Base-by-base conservation (phyloP, 2,113 vertebrate genomes). In the Tautogolabrus adspersus region DNA sequence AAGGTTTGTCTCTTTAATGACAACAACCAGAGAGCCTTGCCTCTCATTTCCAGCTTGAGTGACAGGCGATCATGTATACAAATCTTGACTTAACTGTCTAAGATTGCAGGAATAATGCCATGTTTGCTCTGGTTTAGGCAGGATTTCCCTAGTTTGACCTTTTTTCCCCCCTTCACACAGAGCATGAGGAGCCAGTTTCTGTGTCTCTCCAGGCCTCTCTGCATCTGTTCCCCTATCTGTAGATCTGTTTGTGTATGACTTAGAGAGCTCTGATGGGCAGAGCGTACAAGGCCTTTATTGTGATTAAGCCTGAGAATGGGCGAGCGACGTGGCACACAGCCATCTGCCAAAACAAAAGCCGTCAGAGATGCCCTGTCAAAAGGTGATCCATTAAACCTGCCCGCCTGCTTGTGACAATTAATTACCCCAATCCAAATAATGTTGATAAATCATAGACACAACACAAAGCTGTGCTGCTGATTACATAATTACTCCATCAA, bases 401-500 rank as follows among this genome's bases (percentile, higher is more conserved):
- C 75, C 23, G 49, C 73, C 82, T 19, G 72, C 68, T 69, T 44
- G 56, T 76, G 66, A 80, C 77, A 85, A 90, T 88, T 75, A 82
- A 91, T 90, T 62, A 86, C 75, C 59, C 77, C 70, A 63, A 72
- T 89, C 88, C 82, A 79, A 90, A 86, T 88, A 90, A 87, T 65
- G 77, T 74, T 77, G 76, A 87, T 89, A 84, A 88, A 85, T 89
- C 85, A 88, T 77, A 88, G 79, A 83, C 81, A 66, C 64, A 82
- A 90, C 85, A 88, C 83, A 88, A 87, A 87, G 86, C 81, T 62
- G 59, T 47, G 60, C 79, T 80, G 72, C 88, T 92, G 90, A 95
- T 92, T 93, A 71, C 86, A 72, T 88, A 91, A 92, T 94, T 92
- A 91, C 79, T 82, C 80, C 89, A 85, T 90, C 88, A 77, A 88